Conservation (phyloP, 2,113 vertebrate genomes). For the Lathamus discolor region DNA sequence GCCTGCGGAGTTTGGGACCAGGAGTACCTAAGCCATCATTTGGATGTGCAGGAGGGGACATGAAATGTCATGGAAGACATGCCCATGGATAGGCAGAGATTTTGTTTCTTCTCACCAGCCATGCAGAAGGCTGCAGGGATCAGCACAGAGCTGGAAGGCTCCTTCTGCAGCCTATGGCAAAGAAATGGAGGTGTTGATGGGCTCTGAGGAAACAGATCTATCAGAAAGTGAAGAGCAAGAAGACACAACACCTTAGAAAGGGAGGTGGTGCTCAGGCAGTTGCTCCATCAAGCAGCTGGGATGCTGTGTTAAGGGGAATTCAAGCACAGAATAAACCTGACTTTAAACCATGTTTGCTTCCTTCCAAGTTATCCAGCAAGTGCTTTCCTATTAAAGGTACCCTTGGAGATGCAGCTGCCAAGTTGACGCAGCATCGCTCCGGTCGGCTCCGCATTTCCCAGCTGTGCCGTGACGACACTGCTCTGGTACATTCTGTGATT, state of each 20-base stretch:
- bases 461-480: background rate
- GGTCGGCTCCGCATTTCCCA: background rate
- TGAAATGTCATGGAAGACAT: background rate
- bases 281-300: background rate
- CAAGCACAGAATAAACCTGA: background rate
- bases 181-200: background rate
- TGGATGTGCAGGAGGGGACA: background rate
- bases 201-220: background rate
- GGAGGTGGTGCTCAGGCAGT: background rate
- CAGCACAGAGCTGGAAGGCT: background rate
- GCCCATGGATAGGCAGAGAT: background rate
- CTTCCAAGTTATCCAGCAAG: background rate
- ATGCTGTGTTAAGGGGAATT: background rate
- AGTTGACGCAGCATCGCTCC: fast-evolving
- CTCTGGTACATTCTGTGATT: slow-evolving; percentile 25
- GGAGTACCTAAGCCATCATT: background rate
- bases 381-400: background rate
- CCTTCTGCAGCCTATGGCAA: background rate
- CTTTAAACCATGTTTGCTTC: background rate
- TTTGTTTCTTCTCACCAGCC: background rate
- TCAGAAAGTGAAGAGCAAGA: background rate
- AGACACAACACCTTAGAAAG: background rate
- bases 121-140: background rate
- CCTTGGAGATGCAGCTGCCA: background rate
- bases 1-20: background rate